Percentiles rank a stretch among this genome's conserved stretches.
Evolutionary conservation across 2,888 invertebrate genomes (phyloP).

Genomic region (Actias luna): DNA sequence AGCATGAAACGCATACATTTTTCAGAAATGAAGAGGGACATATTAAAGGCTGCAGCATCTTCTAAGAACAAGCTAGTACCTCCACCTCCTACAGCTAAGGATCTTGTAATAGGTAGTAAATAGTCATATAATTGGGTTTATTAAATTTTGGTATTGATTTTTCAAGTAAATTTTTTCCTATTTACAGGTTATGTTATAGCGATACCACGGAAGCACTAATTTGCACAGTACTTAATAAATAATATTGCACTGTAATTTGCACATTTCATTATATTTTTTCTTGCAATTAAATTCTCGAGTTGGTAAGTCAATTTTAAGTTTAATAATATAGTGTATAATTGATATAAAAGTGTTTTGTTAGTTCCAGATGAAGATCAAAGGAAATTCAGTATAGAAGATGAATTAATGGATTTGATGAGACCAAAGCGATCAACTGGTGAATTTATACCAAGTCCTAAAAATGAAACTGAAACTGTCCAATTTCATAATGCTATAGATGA

Average conservation of each 20-base stretch:
- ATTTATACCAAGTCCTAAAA: conserved; percentile 23
- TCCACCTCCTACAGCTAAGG: conserved; percentile 25
- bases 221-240: conserved; percentile 43
- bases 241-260: conserved; percentile 41
- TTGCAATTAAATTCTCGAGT: background rate
- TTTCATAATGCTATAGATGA: conserved; percentile 62
- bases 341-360: background rate
- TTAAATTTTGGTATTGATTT: background rate
- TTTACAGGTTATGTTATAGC: conserved; percentile 70
- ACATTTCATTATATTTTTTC: conserved; percentile 31
- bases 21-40: conserved; percentile 30
- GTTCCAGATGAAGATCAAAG: conserved; percentile 18
- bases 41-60: conserved; percentile 20
- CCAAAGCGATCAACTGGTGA: conserved; percentile 49
- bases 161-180: background rate
- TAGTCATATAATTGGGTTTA: background rate
- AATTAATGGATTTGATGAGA: conserved; percentile 33
- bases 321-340: background rate
- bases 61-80: conserved; percentile 27
- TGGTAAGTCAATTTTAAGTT: conserved; percentile 4
- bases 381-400: conserved; percentile 29
- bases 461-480: conserved; percentile 52
- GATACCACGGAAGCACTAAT: conserved; percentile 45
- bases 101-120: conserved; percentile 36
- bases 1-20: conserved; percentile 6